These are phyloP conservation scores for Atta cephalotes DNA, from an alignment of 1,140 invertebrate species.

Conservation along the genomic window DNA sequence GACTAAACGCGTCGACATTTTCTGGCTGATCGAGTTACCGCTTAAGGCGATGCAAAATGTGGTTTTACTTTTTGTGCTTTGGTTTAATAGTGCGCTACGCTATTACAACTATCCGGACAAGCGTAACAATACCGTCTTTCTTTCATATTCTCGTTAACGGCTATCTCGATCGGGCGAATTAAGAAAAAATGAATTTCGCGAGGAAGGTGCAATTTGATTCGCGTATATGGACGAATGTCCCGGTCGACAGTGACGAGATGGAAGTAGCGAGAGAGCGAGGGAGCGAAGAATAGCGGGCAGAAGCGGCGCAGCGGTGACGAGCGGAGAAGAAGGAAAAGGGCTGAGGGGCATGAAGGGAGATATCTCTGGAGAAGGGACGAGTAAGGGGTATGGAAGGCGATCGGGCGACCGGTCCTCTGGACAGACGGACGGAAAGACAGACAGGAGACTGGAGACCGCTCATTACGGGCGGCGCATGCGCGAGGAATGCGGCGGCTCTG, in stretches of 20 bases:
- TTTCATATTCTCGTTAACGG: slow-evolving; percentile 16
- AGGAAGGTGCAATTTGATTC: neutral
- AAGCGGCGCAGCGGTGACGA: neutral
- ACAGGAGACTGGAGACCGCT: slow-evolving; percentile 83
- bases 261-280: slow-evolving; percentile 45
- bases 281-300: slow-evolving; percentile 59
- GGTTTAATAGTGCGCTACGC: slow-evolving; percentile 19
- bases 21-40: slow-evolving; percentile 38
- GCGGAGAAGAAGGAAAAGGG: neutral
- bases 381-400: slow-evolving; percentile 67
- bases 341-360: slow-evolving; percentile 31
- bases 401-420: slow-evolving; percentile 72
- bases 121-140: slow-evolving; percentile 25
- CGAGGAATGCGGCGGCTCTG: slow-evolving; percentile 83
- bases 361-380: slow-evolving; percentile 49
- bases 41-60: slow-evolving; percentile 55
- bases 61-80: slow-evolving; percentile 21
- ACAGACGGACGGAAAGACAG: slow-evolving; percentile 80
- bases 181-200: slow-evolving; percentile 23
- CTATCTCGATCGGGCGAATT: neutral
- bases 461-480: slow-evolving; percentile 84
- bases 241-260: slow-evolving; percentile 47
- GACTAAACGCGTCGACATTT: slow-evolving; percentile 23
- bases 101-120: slow-evolving; percentile 29
- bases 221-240: slow-evolving; percentile 35